Evolutionary conservation across 2,797 vertebrate genomes (phyloP), one percentile per base, ranked within the genome.

Genomic region (Myotis planiceps): DNA sequence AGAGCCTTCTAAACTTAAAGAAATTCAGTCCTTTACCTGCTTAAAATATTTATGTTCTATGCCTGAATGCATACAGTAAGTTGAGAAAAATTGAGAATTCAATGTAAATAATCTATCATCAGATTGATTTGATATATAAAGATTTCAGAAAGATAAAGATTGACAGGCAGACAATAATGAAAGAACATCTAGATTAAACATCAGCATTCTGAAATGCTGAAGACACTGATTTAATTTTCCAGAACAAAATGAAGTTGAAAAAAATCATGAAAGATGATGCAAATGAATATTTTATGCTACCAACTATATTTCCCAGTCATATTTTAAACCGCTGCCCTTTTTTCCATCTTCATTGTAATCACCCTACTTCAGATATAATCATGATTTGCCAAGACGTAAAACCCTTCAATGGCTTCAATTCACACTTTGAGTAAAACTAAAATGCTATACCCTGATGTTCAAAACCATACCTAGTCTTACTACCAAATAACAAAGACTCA

Each of bases 171-270:
- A 88, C n/a, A 78, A 90, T 92, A 92, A 96, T 29, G 14, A 49
- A 90, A 90, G 83, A 88, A 71, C 5, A 51, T 88, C 63, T 94
- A 83, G 76, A 95, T 96, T 93, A 96, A 95, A 93, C 23, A 65
- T 83, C 76, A 90, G 8, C 39, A 72, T 88, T 95, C 58, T 95
- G 95, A 97, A 92, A 94, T 76, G 58, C 37, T 79, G 76, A 94
- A 51, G 68, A 86, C 78, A 90, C 23, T 95, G 84, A 96, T 96
- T 93, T 90, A 84, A 90, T 95, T 96, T 95, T 94, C 51, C 9
- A 66, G 65, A 78, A 71, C 18, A 92, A 94, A 90, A 93, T 76
- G n/a, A 81, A 92, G 32, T 72, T 95, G 37, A 32, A 66, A 79
- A 65, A 88, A 94, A 92, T 94, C 84, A 82, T 86, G 69, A 95